Evolutionary conservation across 2,888 invertebrate species (phyloP).

Genomic region (Melangyna quadrimaculata): DNA sequence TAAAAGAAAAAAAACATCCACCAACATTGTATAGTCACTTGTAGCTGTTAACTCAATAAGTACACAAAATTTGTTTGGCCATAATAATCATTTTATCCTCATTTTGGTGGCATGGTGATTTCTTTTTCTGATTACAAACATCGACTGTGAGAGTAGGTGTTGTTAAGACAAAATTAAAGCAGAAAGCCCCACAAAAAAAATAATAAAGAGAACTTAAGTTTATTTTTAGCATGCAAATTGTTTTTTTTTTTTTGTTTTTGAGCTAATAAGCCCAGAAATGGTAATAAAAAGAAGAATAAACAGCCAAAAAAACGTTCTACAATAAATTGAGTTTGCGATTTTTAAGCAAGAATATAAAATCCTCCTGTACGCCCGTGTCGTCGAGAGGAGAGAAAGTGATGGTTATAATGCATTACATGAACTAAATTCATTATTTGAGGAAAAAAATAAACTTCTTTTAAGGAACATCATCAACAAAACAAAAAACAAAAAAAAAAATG

Average conservation of each 20-base stretch:
- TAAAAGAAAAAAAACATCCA: conserved; percentile 19
- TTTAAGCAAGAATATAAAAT: conserved; percentile 7
- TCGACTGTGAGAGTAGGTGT: conserved; percentile 49
- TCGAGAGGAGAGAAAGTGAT: conserved; percentile 60
- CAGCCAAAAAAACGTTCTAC: conserved; percentile 1
- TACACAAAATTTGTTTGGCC: conserved; percentile 41
- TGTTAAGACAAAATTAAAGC: conserved; percentile 28
- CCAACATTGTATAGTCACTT: not conserved
- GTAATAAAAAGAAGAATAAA: not conserved
- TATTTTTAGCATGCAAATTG: conserved; percentile 58
- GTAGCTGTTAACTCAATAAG: conserved; percentile 45
- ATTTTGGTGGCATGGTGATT: not conserved
- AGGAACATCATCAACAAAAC: too few relatives aligned
- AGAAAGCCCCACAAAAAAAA: not conserved
- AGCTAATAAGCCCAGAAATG: conserved; percentile 4
- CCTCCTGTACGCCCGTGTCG: not conserved
- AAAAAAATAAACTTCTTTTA: not conserved
- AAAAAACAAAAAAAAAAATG: not conserved
- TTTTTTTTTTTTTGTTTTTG: conserved; percentile 16
- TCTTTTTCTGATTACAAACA: conserved; percentile 35
- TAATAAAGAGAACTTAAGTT: conserved; percentile 34
- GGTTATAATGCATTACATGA: conserved; percentile 48
- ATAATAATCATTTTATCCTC: conserved; percentile 17
- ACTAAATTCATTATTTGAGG: conserved; percentile 40
- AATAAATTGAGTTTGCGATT: conserved; percentile 8